Base-by-base conservation (phyloP, 2,797 vertebrate species). In the Malurus splendens region DNA sequence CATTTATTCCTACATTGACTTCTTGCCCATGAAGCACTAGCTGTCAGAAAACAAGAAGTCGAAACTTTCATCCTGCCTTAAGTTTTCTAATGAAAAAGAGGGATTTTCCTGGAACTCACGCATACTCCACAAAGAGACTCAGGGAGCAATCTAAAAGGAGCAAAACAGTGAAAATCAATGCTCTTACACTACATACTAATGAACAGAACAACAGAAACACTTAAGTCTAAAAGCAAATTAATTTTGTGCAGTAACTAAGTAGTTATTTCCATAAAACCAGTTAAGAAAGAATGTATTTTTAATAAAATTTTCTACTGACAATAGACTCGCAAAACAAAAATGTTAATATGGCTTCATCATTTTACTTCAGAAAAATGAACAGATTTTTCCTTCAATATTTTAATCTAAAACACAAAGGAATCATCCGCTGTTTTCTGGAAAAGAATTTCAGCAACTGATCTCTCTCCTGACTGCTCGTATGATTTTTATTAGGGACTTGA, bases 291-390 rank as follows among this genome's bases (percentile, higher is more conserved):
- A 76, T 6, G 41, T 47, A 89, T 82, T 88, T 92, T 89, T 39
- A 39, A 82, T 62, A 66, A 73, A 82, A 55, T 67, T 79, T 93
- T 82, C 65, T 90, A 61, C 66, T 79, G 77, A 89, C 39, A 91
- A 86, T 18, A 87, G 61, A 82, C 12, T 92, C 55, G 73, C 54
- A 65, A 92, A 95, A 89, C 62, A 93, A 77, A 93, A 72, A 56
- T 24, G 30, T 32, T 78, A 61, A 82, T 54, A 80, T 5, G 36
- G 38, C 48, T 78, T 65, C 73, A 73, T 47, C 81, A 57, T 82
- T 87, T 75, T 47, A 87, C 71, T 88, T 38, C 70, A 74, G 76
- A 94, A 92, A 93, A 81, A 60, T 57, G 57, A 94, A 85, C 84
- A 85, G 28, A 91, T 59, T 89, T 86, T 67, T 45, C 66, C 39